Base-by-base conservation (phyloP, 2,113 vertebrate species). In the Turnix velox region DNA sequence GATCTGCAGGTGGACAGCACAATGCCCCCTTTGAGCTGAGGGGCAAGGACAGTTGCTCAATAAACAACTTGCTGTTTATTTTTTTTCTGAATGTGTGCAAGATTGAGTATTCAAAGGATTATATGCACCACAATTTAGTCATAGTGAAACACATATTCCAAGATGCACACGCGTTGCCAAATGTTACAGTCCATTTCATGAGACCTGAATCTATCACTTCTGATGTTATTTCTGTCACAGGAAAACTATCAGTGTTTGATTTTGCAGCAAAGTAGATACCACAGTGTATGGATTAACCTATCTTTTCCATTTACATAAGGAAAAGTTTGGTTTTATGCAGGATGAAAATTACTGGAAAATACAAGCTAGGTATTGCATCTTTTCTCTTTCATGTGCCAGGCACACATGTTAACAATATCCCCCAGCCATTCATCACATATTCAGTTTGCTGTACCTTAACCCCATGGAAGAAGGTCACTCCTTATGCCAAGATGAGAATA, bases 1-100 rank as follows among this genome's bases (percentile, higher is more conserved):
- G 81, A 83, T n/a, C 87, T 92, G 78, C 91, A 95, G 87, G 87
- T 95, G 93, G 91, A 92, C 40, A 35, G 71, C 59, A 96, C 87
- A 94, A 91, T 92, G 62, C 39, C 40, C 72, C 48, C 82, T 96
- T 91, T 96, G 82, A 92, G 68, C 12, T 14, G 24, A 74, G 57
- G 43, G 63, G 87, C 74, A 84, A 84, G 80, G 84, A 71, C 58
- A 73, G 74, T 78, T 71, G 43, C 87, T 94, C 82, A 90, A 63
- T 39, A 92, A 93, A 89, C 63, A 84, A 63, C 76, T 58, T 6
- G 37, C 28, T 80, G 71, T 85, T 92, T 88, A 18, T 62, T 84
- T 82, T 55, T 78, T 78, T 69, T 80, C 58, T 24, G 4, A 81
- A 54, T 23, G 28, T n/a, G 61, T 80, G 58, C 28, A 71, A 93